phyloP scores from a whole-genome alignment of 2,113 vertebrate genomes.

The Leuciscus idus region DNA sequence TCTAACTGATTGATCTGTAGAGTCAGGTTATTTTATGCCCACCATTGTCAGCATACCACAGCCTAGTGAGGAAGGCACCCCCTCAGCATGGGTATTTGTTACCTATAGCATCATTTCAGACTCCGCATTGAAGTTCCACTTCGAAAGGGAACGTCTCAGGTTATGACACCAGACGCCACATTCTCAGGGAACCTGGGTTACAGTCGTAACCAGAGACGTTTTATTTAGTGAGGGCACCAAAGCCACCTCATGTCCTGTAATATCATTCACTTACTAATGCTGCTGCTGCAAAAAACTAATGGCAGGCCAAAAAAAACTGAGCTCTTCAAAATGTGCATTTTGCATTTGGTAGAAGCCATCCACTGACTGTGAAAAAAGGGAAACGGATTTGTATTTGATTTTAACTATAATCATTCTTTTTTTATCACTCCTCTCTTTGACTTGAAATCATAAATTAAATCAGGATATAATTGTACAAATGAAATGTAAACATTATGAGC shows the following conservation, averaged over 20 bases:
- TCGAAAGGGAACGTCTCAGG: no score
- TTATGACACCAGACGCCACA: no score
- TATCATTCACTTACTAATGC: background rate
- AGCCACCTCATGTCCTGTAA: background rate
- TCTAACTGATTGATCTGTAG: no score
- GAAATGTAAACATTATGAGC: background rate
- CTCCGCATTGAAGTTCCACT: no score
- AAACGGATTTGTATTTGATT: background rate
- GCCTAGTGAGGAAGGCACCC: no score
- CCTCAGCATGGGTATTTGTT: no score
- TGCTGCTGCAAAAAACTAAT: background rate
- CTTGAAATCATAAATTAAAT: background rate
- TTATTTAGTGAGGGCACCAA: background rate
- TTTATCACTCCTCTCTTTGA: background rate
- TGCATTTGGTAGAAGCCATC: background rate
- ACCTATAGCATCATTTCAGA: no score
- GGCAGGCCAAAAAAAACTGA: background rate
- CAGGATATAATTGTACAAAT: background rate
- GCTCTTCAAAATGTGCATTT: conserved; percentile 1
- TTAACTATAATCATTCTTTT: background rate
- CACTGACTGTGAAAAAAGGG: background rate
- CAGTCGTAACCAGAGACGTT: background rate
- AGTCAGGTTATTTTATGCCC: no score
- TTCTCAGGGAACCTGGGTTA: no score
- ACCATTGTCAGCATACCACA: no score